A percentile compares a stretch with the other conserved stretches of the same genome.
Evolutionary conservation across 2,797 vertebrate species (phyloP).

Genomic region (Sparidentex hasta): DNA sequence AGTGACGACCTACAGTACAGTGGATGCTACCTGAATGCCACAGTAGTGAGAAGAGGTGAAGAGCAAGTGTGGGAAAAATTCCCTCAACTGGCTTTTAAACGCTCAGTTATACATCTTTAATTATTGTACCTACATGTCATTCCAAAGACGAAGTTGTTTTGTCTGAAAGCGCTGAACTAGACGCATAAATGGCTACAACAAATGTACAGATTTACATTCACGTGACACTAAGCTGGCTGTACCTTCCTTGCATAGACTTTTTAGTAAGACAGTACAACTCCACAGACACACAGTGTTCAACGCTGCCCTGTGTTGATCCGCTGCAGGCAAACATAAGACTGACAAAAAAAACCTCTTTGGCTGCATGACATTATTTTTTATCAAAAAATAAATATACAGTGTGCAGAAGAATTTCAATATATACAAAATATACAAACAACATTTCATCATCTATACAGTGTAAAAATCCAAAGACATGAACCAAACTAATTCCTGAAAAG

Average conservation of each 20-base stretch:
- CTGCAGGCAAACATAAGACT: constrained; percentile 29
- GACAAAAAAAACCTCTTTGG: constrained; percentile 72
- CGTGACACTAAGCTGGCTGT: constrained; percentile 44
- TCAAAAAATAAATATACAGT: constrained; percentile 86
- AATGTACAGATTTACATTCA: constrained; percentile 36
- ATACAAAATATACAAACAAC: constrained; percentile 86
- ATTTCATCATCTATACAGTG: constrained; percentile 81
- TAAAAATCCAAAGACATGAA: constrained; percentile 46
- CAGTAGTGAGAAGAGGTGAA: constrained; percentile 15
- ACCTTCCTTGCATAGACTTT: constrained; percentile 57
- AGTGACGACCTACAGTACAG: constrained; percentile 71
- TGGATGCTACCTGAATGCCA: constrained; percentile 61
- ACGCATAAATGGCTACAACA: background rate
- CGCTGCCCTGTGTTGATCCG: constrained; percentile 4
- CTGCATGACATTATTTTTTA: constrained; percentile 58
- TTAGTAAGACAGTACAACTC: constrained; percentile 27
- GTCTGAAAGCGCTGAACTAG: constrained; percentile 10
- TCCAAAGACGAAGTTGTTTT: constrained; percentile 9
- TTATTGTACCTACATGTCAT: constrained; percentile 52
- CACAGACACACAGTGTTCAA: constrained; percentile 49
- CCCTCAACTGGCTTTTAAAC: background rate
- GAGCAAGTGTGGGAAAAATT: background rate
- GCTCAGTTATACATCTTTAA: background rate
- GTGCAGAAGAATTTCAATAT: constrained; percentile 83
- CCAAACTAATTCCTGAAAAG: constrained; percentile 11